These are phyloP conservation scores for Artemia sinica DNA, from an alignment of 2,888 invertebrate genomes.

Conservation along the genomic window DNA sequence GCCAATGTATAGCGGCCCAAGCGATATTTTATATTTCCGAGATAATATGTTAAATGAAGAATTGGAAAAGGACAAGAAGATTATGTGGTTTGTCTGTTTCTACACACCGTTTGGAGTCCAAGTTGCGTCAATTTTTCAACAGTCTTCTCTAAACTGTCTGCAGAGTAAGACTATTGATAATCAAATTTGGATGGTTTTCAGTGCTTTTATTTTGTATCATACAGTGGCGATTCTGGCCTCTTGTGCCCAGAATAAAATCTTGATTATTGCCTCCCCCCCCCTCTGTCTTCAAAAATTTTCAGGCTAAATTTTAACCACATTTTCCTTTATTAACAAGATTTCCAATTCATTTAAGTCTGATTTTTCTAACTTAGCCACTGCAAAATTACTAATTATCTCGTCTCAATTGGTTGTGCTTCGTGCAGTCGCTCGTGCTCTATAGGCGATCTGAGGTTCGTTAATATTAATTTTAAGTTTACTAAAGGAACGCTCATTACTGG, in stretches of 20 bases:
- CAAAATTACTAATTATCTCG: too few relatives aligned
- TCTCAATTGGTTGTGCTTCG: too few relatives aligned
- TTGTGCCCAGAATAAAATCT: background rate
- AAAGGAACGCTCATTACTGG: too few relatives aligned
- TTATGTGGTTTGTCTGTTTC: slow-evolving; percentile 72
- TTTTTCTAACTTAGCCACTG: too few relatives aligned
- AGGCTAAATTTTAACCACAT: too few relatives aligned
- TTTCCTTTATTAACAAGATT: background rate
- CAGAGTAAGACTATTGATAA: slow-evolving; percentile 39
- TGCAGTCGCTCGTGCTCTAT: too few relatives aligned
- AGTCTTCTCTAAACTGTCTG: slow-evolving; percentile 66
- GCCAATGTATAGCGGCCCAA: slow-evolving; percentile 81
- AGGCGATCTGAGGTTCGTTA: too few relatives aligned
- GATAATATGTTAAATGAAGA: slow-evolving; percentile 58
- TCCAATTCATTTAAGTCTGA: too few relatives aligned
- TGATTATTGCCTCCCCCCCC: background rate
- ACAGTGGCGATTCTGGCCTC: background rate
- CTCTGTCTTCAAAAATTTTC: background rate
- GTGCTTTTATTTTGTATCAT: slow-evolving; percentile 16
- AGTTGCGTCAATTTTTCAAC: slow-evolving; percentile 84
- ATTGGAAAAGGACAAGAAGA: slow-evolving; percentile 48
- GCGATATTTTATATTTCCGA: slow-evolving; percentile 72
- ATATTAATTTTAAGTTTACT: too few relatives aligned
- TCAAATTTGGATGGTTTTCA: slow-evolving; percentile 19
- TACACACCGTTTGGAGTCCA: slow-evolving; percentile 96